These are phyloP conservation scores for Strigamia transsilvanica DNA, from an alignment of 2,888 invertebrate genomes.

Conservation along the genomic window DNA sequence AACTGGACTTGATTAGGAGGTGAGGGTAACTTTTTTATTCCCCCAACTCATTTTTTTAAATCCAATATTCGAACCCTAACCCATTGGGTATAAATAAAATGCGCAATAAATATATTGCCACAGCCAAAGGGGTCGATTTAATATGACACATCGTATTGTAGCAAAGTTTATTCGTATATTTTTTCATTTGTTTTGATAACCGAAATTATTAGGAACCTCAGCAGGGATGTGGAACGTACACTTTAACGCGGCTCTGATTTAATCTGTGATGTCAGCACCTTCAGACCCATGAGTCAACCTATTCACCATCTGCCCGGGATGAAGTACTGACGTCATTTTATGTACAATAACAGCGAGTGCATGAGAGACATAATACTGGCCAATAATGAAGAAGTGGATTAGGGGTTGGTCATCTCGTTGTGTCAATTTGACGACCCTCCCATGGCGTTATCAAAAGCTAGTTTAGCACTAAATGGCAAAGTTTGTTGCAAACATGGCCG, in stretches of 20 bases:
- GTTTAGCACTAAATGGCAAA: neutral
- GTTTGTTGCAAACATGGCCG: neutral
- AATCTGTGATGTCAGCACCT: conserved; percentile 48
- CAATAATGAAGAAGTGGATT: conserved; percentile 49
- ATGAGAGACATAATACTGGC: conserved; percentile 44
- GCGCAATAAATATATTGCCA: conserved; percentile 17
- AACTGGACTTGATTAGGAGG: conserved; percentile 36
- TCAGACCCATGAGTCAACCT: conserved; percentile 49
- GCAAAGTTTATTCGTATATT: neutral
- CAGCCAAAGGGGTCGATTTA: neutral
- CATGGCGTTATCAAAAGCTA: conserved; percentile 6
- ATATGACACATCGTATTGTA: conserved; percentile 1
- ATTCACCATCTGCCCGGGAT: conserved; percentile 41
- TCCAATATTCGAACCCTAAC: conserved; percentile 25
- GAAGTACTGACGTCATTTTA: conserved; percentile 39
- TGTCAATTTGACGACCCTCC: conserved; percentile 37
- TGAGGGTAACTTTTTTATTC: conserved; percentile 27
- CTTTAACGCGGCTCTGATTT: conserved; percentile 41
- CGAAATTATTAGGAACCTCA: conserved; percentile 3
- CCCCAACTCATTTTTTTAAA: conserved; percentile 33
- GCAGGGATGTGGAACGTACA: neutral
- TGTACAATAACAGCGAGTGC: conserved; percentile 29
- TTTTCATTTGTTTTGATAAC: neutral
- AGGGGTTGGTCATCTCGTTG: conserved; percentile 42
- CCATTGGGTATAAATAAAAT: conserved; percentile 44